phyloP scores from a whole-genome alignment of 2,113 vertebrate species.

The Albula glossodonta region DNA sequence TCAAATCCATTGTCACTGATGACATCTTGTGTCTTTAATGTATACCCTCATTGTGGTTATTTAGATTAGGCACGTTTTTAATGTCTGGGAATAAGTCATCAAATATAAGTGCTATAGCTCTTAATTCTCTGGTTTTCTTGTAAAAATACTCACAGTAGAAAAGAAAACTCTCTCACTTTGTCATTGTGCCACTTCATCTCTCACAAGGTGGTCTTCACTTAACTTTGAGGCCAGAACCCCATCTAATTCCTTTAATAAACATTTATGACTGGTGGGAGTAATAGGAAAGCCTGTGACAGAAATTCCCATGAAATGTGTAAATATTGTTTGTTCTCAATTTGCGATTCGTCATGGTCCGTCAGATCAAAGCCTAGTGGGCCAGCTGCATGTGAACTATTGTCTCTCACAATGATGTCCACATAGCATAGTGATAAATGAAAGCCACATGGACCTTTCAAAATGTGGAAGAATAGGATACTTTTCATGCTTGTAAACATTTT shows the following conservation, averaged over 20 bases:
- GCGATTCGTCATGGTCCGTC: conserved; percentile 92
- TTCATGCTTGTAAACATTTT: too few relatives aligned
- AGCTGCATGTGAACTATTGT: conserved; percentile 96
- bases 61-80: too few relatives aligned
- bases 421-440: conserved; percentile 98
- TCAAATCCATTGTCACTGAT: too few relatives aligned
- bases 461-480: too few relatives aligned
- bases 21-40: too few relatives aligned
- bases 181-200: conserved; percentile 21
- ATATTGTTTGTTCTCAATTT: conserved; percentile 99
- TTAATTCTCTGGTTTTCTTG: conserved; percentile 24
- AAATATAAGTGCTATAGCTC: conserved; percentile 1
- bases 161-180: conserved; percentile 25
- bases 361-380: conserved; percentile 92
- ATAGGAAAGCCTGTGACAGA: conserved; percentile 79
- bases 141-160: conserved; percentile 23
- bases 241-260: conserved; percentile 76
- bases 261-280: conserved; percentile 81
- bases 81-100: too few relatives aligned
- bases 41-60: too few relatives aligned
- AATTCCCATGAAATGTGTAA: conserved; percentile 99
- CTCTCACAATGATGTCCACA: conserved; percentile 94
- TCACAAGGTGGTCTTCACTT: conserved; percentile 42
- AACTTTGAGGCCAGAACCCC: conserved; percentile 73
- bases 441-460: too few relatives aligned